Evolutionary conservation across 2,888 invertebrate species (phyloP).

Genomic region (Mythimna albipuncta): DNA sequence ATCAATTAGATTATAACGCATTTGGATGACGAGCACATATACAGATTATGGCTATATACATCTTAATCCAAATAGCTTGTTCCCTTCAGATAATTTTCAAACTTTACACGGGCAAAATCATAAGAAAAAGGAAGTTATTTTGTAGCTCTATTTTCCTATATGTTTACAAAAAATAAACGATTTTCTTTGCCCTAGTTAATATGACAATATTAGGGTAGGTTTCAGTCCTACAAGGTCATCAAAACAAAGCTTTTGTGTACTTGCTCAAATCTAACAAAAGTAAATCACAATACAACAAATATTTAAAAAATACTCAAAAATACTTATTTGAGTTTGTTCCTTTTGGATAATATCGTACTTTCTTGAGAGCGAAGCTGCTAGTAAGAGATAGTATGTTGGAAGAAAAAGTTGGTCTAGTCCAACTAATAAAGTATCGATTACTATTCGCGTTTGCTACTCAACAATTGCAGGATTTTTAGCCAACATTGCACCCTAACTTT

Average conservation of each 20-base stretch:
- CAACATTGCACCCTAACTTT: too few relatives aligned
- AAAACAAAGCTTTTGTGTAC: not conserved
- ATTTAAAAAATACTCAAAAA: too few relatives aligned
- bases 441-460: too few relatives aligned
- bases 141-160: not conserved
- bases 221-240: slow-evolving; percentile 9
- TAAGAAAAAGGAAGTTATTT: not conserved
- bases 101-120: not conserved
- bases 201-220: slow-evolving; percentile 19
- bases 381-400: too few relatives aligned
- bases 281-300: not conserved
- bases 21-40: not conserved
- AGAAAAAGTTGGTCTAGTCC: too few relatives aligned
- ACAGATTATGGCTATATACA: not conserved
- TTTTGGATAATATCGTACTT: too few relatives aligned
- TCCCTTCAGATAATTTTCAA: not conserved
- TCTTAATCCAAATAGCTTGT: not conserved
- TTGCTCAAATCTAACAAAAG: not conserved
- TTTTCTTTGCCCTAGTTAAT: slow-evolving; percentile 38
- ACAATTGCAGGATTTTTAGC: too few relatives aligned
- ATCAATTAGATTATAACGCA: not conserved
- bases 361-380: too few relatives aligned
- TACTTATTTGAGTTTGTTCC: too few relatives aligned
- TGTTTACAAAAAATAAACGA: slow-evolving; percentile 19
- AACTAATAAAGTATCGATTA: too few relatives aligned